phyloP scores from a whole-genome alignment of 2,113 vertebrate genomes.

The Laterallus jamaicensis region DNA sequence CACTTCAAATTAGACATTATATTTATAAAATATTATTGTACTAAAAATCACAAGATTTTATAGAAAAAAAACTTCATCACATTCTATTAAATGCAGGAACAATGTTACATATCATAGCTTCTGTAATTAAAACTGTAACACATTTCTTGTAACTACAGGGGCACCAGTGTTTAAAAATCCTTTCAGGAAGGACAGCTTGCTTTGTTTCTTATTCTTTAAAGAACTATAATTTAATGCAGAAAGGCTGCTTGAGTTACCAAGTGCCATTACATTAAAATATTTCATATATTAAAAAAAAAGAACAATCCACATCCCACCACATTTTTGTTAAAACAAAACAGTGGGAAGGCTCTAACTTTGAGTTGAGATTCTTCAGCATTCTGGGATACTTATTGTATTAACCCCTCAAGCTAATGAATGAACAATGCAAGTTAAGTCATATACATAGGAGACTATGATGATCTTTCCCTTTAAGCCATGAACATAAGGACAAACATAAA shows the following conservation, averaged over 20 bases:
- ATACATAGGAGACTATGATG: not conserved
- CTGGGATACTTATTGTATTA: not conserved
- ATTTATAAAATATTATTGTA: slow-evolving; percentile 54
- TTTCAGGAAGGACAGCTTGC: not conserved
- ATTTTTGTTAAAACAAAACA: not conserved
- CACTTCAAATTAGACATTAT: slow-evolving; percentile 34
- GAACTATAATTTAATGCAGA: not conserved
- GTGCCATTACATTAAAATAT: not conserved
- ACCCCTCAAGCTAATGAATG: not conserved
- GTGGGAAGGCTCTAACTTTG: not conserved
- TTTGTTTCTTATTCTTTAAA: not conserved
- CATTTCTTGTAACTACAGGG: not conserved
- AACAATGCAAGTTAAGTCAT: not conserved
- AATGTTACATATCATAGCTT: slow-evolving; percentile 17
- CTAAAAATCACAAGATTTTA: slow-evolving; percentile 52
- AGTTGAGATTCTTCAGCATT: not conserved
- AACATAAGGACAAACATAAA: not conserved
- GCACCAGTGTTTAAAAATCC: slow-evolving; percentile 48
- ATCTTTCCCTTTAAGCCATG: not conserved
- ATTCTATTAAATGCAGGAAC: slow-evolving; percentile 69
- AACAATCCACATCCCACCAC: not conserved
- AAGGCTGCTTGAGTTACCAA: not conserved
- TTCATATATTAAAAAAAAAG: not conserved
- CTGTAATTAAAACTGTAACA: slow-evolving; percentile 5
- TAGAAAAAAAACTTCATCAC: slow-evolving; percentile 55